A percentile compares a stretch with the other conserved stretches of the same genome.
Evolutionary conservation across 2,797 vertebrate species (phyloP).

Genomic region (Aphelocoma californica): DNA sequence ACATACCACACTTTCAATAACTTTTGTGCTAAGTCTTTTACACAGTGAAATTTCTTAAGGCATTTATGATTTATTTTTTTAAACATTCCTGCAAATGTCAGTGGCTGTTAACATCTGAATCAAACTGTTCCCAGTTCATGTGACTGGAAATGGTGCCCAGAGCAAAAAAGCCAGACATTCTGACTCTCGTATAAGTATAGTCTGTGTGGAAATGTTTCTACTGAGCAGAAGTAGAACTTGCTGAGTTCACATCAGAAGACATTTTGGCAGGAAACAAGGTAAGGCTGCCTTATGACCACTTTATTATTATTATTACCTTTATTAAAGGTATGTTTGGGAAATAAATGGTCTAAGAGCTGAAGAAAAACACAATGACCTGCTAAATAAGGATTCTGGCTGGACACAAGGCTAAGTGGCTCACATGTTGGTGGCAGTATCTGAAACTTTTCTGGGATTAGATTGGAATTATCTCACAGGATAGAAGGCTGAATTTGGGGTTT

Average conservation of each 20-base stretch:
- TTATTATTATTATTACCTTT: background rate
- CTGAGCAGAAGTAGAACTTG: background rate
- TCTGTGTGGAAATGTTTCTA: background rate
- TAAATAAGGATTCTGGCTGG: background rate
- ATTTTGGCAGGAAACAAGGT: conserved; percentile 44
- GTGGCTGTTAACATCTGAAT: conserved; percentile 51
- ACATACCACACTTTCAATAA: background rate
- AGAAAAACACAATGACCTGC: background rate
- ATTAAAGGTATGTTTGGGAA: background rate
- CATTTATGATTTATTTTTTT: background rate
- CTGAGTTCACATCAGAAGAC: background rate
- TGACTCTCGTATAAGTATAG: conserved; percentile 16
- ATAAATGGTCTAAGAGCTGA: background rate
- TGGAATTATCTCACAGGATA: conserved; percentile 10
- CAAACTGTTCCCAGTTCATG: conserved; percentile 52
- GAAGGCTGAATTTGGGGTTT: background rate
- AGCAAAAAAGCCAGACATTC: conserved; percentile 60
- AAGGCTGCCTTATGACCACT: background rate
- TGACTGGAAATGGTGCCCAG: conserved; percentile 65
- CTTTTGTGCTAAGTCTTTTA: background rate
- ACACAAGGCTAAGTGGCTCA: background rate
- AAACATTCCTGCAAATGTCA: conserved; percentile 53
- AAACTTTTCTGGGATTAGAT: background rate
- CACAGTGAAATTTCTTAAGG: conserved; percentile 1
- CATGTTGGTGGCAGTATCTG: background rate